Evolutionary conservation across 2,113 vertebrate species (phyloP), one percentile per base, ranked within the genome.

Genomic region (Trogon surrucura): DNA sequence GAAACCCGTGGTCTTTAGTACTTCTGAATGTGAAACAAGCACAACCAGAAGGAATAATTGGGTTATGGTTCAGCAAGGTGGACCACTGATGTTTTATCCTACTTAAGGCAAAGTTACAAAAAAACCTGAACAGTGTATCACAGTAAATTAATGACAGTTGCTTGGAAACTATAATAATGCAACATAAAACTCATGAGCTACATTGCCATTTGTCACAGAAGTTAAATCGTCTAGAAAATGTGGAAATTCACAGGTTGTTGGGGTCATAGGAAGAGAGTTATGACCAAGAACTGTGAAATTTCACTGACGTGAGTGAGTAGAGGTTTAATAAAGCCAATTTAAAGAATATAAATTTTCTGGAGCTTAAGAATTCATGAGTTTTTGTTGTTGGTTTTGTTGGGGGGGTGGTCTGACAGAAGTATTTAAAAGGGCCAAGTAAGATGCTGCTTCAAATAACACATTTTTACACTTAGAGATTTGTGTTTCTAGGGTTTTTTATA

Each of bases 381-480:
- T 67, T 16, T 80, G 6, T 38, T 62, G 25, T 34, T 26, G 36
- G 23, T 4, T 45, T 30, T 64, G 54, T 57, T n/a, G 5, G 2
- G 0, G 1, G 4, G 2, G 2, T 1, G 4, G 16, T 56, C 30
- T 85, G 27, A 25, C 5, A 80, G 5, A 34, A 84, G 22, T 79
- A n/a, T 45, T 82, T 54, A 47, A 64, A 34, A 58, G 16, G 47
- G 4, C 5, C 2, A 54, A 45, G 20, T 47, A 56, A 20, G 10
- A n/a, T 20, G 53, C 6, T n/a, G 14, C 48, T 66, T 57, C 50
- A 6, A 74, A n/a, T 25, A 80, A 15, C 25, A 77, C 29, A 32
- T 50, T 60, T 47, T 71, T 65, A 50, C n/a, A 17, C 36, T 85
- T 30, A 72, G 6, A 10, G 22, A 50, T 22, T 88, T 32, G 19